phyloP scores from a whole-genome alignment of 1,140 invertebrate species.

The Diuraphis noxia region DNA sequence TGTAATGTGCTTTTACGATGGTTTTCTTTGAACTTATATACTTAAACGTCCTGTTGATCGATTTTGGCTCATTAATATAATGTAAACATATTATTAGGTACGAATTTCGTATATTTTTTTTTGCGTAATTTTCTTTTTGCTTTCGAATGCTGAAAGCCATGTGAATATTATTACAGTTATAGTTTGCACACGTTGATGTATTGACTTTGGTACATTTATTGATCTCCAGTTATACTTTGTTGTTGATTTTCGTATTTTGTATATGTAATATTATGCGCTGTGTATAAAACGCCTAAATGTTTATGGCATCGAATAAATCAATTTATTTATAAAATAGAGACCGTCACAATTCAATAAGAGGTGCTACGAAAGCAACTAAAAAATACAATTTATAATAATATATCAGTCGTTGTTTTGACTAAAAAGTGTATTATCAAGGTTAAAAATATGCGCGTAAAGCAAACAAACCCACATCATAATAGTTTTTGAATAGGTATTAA shows the following conservation, averaged over 20 bases:
- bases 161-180: neutral
- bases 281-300: neutral
- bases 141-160: neutral
- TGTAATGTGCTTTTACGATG: neutral
- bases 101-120: neutral
- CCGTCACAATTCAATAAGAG: neutral
- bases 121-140: neutral
- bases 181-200: neutral
- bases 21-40: neutral
- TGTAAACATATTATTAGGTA: too few relatives aligned
- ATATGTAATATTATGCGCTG: neutral
- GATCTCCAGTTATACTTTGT: slow-evolving; percentile 12
- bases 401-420: neutral
- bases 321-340: neutral
- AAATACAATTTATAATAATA: neutral
- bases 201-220: neutral
- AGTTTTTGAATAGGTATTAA: too few relatives aligned
- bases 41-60: neutral
- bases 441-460: neutral
- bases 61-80: neutral
- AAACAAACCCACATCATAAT: neutral
- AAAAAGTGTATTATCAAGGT: neutral
- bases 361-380: neutral
- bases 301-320: slow-evolving; percentile 17
- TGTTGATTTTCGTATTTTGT: neutral